Base-by-base conservation (phyloP, 2,888 invertebrate species). In the Epistrophella euchroma region DNA sequence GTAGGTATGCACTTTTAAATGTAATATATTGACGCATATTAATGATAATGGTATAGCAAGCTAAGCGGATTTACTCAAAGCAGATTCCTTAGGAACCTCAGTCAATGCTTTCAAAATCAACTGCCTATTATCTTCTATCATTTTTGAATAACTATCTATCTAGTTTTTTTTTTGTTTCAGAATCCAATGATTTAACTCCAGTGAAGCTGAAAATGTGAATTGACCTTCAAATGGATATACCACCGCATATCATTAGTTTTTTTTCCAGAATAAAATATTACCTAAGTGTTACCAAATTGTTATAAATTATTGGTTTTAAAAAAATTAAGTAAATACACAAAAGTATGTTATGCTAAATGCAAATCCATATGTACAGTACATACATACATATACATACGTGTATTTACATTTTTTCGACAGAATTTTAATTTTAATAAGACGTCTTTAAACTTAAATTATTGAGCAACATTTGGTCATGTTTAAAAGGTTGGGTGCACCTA, bases 161-260 rank as follows among this genome's bases (percentile, higher is more conserved):
- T 17, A 17, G 6, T 32, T 9, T 32, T 6, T 47, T 19, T 19
- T 55, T 13, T 35, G n/a, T 52, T 52, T 9, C 52, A 28, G n/a
- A n/a, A 52, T 47, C 47, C 17, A 47, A 19, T 47, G 47, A 66
- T 66, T 66, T 47, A 47, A 47, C 19, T 47, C 43, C 43, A 17
- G 17, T 32, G 55, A 62, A 35, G 70, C 70, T 78, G 70, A 83
- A 62, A 62, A 62, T 78, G 64, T 66, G 55, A 56, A 71, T 43
- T 80, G 85, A 86, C 85, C 85, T 80, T 86, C 81, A 86, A 81
- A 70, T 25, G 50, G 43, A 10, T 64, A 9, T 45, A n/a, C 19
- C 32, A 66, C 19, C 15, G 77, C 73, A 74, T 73, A 66, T 86
- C 81, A 81, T 81, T 86, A 71, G 37, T 77, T 73, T 73, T 50